These are phyloP conservation scores for Chaenodraco wilsoni DNA, from an alignment of 2,797 vertebrate genomes.

Conservation along the genomic window DNA sequence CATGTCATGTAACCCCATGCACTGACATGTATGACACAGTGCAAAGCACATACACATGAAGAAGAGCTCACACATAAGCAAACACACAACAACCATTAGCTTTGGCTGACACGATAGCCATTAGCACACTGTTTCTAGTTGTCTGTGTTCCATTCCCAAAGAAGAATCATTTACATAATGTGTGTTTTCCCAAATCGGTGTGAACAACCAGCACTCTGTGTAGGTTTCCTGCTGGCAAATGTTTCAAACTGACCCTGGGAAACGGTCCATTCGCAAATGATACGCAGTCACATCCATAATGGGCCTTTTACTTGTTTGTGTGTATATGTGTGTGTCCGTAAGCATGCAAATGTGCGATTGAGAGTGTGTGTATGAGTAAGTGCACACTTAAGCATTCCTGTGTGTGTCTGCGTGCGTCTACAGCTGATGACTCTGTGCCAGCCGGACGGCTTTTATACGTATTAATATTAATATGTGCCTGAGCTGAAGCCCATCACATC, in stretches of 20 bases:
- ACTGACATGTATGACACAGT: conserved; percentile 2
- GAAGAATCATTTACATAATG: conserved; percentile 87
- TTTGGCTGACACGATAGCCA: conserved; percentile 81
- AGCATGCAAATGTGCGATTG: conserved; percentile 57
- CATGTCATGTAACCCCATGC: conserved; percentile 6
- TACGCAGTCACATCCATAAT: conserved; percentile 81
- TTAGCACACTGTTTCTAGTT: conserved; percentile 78
- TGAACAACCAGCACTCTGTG: conserved; percentile 83
- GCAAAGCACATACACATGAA: conserved; percentile 18
- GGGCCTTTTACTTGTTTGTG: conserved; percentile 85
- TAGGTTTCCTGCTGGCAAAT: conserved; percentile 84
- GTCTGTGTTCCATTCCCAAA: conserved; percentile 77
- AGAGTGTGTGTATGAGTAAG: conserved; percentile 31
- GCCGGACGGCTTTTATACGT: conserved; percentile 84
- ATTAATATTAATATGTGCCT: conserved; percentile 88
- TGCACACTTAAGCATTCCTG: conserved; percentile 40
- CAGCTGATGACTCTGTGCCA: conserved; percentile 79
- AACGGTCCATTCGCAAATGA: conserved; percentile 80
- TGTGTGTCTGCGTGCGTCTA: conserved; percentile 41
- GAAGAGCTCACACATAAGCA: conserved; percentile 39
- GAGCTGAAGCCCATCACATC: conserved; percentile 78
- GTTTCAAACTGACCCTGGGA: conserved; percentile 87
- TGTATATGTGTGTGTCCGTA: conserved; percentile 56
- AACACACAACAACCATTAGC: conserved; percentile 76
- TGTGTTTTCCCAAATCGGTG: conserved; percentile 82